Conservation (phyloP, 2,888 invertebrate species). For the Acrocera orbiculus region DNA sequence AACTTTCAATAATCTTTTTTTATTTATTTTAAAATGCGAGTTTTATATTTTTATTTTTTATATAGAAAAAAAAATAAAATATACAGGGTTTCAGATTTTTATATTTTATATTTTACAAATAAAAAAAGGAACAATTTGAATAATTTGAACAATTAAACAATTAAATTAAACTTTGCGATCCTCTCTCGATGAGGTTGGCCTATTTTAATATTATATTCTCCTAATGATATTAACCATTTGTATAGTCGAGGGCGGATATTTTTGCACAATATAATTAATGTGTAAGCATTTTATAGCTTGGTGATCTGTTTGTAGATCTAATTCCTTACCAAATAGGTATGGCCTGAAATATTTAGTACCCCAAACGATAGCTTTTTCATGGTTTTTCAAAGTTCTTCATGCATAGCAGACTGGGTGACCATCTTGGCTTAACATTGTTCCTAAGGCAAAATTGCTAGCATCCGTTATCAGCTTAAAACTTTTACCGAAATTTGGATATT, state of each 20-base stretch:
- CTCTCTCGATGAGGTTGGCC: too few relatives aligned
- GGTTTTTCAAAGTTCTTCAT: slow-evolving; percentile 2
- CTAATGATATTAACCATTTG: background rate
- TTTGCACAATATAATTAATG: background rate
- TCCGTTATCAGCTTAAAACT: slow-evolving; percentile 5
- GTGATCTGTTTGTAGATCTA: slow-evolving; percentile 8
- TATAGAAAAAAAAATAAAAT: too few relatives aligned
- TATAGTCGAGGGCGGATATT: slow-evolving; percentile 1
- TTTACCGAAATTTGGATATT: slow-evolving; percentile 8
- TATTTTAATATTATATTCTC: slow-evolving; percentile 9
- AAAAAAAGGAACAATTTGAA: too few relatives aligned
- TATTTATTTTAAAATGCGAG: too few relatives aligned
- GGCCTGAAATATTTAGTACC: slow-evolving; percentile 5
- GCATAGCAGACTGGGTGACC: slow-evolving; percentile 3
- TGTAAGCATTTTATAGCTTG: background rate
- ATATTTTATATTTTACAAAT: too few relatives aligned
- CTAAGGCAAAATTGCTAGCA: slow-evolving; percentile 2
- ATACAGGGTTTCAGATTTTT: too few relatives aligned
- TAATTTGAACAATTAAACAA: too few relatives aligned
- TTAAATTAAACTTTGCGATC: too few relatives aligned
- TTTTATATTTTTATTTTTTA: too few relatives aligned
- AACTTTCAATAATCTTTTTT: too few relatives aligned
- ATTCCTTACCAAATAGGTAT: slow-evolving; percentile 1
- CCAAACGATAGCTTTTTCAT: slow-evolving; percentile 5
- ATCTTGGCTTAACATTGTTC: slow-evolving; percentile 1